Percentiles rank a stretch among this genome's conserved stretches.
Evolutionary conservation across 2,888 invertebrate species (phyloP).

Genomic region (Chelonus formosanus): DNA sequence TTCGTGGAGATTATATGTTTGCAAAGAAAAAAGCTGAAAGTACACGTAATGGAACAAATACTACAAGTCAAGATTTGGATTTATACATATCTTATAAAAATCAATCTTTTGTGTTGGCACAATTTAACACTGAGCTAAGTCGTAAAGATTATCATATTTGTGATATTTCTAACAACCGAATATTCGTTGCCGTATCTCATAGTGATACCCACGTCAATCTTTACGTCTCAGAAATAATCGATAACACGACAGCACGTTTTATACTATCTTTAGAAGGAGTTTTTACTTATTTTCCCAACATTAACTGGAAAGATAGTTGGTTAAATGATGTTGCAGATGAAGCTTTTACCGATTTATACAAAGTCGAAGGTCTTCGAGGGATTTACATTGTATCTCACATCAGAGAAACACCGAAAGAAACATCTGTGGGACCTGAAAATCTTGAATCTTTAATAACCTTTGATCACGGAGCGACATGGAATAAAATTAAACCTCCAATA

Average conservation of each 20-base stretch:
- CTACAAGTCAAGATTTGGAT: slow-evolving; percentile 63
- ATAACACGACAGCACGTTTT: slow-evolving; percentile 73
- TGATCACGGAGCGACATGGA: slow-evolving; percentile 89
- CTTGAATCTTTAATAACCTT: slow-evolving; percentile 83
- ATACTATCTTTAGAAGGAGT: slow-evolving; percentile 82
- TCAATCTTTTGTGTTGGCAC: slow-evolving; percentile 75
- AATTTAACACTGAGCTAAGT: slow-evolving; percentile 77
- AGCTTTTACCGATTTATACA: slow-evolving; percentile 87
- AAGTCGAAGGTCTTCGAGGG: slow-evolving; percentile 85
- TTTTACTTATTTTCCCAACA: slow-evolving; percentile 84
- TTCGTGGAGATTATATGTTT: slow-evolving; percentile 86
- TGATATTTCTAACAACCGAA: slow-evolving; percentile 82
- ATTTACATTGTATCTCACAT: slow-evolving; percentile 90
- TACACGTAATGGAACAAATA: slow-evolving; percentile 60
- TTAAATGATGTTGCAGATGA: slow-evolving; percentile 80
- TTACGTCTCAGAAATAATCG: slow-evolving; percentile 80
- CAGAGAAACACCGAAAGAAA: slow-evolving; percentile 66
- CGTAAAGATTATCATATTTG: slow-evolving; percentile 80
- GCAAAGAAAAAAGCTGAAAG: slow-evolving; percentile 76
- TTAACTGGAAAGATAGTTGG: slow-evolving; percentile 84
- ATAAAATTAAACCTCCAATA: slow-evolving; percentile 76
- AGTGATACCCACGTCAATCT: slow-evolving; percentile 77
- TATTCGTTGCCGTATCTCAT: slow-evolving; percentile 85
- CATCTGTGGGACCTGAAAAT: slow-evolving; percentile 76
- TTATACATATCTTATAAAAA: slow-evolving; percentile 82